Conservation (phyloP, 2,888 invertebrate species). For the Amphiduros pacificus region DNA sequence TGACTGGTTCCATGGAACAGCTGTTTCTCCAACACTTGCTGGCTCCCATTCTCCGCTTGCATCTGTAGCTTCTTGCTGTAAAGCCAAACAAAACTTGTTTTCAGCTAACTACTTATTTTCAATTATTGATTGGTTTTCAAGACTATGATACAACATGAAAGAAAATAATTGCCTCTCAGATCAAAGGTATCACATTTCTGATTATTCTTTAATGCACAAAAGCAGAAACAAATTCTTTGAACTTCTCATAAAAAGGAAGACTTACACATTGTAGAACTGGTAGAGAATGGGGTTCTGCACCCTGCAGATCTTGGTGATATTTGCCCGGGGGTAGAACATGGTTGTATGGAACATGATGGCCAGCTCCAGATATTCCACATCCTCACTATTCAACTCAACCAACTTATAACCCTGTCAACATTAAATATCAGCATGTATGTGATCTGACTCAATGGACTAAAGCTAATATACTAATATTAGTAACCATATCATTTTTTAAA, state of each 20-base stretch:
- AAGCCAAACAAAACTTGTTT: not conserved
- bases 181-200: too few relatives aligned
- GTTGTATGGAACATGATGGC: slow-evolving; percentile 43
- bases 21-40: slow-evolving; percentile 22
- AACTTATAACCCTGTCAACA: too few relatives aligned
- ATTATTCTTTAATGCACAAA: too few relatives aligned
- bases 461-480: too few relatives aligned
- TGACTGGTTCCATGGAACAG: slow-evolving; percentile 30
- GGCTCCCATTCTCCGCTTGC: slow-evolving; percentile 15
- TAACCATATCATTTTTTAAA: too few relatives aligned
- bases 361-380: slow-evolving; percentile 45
- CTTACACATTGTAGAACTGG: slow-evolving; percentile 53
- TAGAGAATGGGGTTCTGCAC: slow-evolving; percentile 54
- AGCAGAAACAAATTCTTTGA: not conserved
- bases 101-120: not conserved
- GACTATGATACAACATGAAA: not conserved
- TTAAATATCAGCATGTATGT: too few relatives aligned
- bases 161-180: not conserved
- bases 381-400: slow-evolving; percentile 38
- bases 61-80: slow-evolving; percentile 31
- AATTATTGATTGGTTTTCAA: not conserved
- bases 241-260: not conserved
- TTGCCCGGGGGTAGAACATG: slow-evolving; percentile 39
- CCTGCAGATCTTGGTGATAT: slow-evolving; percentile 41
- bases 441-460: too few relatives aligned